These are phyloP conservation scores for Liasis olivaceus DNA, from an alignment of 2,797 vertebrate genomes.

Conservation along the genomic window DNA sequence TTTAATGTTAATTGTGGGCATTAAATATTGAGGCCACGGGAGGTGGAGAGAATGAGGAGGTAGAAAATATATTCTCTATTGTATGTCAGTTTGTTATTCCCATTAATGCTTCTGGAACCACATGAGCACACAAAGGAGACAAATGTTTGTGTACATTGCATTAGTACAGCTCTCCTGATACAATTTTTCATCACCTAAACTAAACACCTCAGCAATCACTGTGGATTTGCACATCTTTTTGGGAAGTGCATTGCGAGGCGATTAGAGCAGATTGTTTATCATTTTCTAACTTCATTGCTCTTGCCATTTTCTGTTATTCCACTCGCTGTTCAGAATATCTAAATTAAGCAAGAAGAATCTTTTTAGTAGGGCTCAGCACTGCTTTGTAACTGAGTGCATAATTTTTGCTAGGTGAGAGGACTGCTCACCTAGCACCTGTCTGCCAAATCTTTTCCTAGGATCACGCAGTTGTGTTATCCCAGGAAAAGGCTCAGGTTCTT, in stretches of 20 bases:
- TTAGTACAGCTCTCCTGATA: neutral
- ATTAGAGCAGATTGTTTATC: neutral
- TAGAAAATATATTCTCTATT: neutral
- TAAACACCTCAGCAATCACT: neutral
- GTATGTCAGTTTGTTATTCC: neutral
- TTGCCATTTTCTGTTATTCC: neutral
- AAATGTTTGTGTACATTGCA: neutral
- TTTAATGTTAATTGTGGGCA: neutral
- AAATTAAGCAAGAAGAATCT: neutral
- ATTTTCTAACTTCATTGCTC: fast-evolving
- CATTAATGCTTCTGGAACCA: conserved; percentile 9
- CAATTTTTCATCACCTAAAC: neutral
- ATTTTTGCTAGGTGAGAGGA: neutral
- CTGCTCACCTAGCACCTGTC: neutral
- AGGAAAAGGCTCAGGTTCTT: neutral
- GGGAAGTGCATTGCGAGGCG: neutral
- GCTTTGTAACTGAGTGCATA: neutral
- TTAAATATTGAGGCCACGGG: neutral
- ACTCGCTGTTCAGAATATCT: neutral
- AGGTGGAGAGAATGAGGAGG: neutral
- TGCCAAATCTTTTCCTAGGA: neutral
- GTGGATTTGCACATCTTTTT: neutral
- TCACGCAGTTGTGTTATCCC: neutral
- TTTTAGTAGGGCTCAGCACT: neutral
- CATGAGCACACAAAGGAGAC: neutral